phyloP scores from a whole-genome alignment of 2,797 vertebrate genomes.

The Halcyon smyrnensis region DNA sequence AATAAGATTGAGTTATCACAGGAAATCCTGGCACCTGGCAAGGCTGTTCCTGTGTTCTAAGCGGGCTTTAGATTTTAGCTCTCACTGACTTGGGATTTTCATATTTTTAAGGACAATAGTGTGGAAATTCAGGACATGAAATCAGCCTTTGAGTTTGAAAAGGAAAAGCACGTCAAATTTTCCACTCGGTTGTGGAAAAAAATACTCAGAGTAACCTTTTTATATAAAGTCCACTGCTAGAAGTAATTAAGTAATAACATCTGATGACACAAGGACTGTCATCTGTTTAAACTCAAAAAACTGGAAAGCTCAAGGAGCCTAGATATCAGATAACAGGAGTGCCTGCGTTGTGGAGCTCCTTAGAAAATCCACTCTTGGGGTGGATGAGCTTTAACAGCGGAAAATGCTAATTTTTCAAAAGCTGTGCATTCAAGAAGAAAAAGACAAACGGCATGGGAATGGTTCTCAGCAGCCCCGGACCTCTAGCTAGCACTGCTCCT shows the following conservation, averaged over 20 bases:
- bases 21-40: slow-evolving; percentile 4
- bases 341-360: background rate
- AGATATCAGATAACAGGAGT: slow-evolving; percentile 59
- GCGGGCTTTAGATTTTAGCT: background rate
- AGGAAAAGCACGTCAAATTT: slow-evolving; percentile 38
- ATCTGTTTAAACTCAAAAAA: slow-evolving; percentile 72
- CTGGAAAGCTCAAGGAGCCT: slow-evolving; percentile 52
- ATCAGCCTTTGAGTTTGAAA: slow-evolving; percentile 42
- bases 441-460: background rate
- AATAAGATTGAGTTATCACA: background rate
- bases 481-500: background rate
- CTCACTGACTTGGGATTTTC: slow-evolving; percentile 27
- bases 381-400: background rate
- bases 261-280: slow-evolving; percentile 69
- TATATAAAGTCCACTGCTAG: slow-evolving; percentile 30
- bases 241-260: slow-evolving; percentile 69
- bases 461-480: background rate
- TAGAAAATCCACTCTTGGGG: background rate
- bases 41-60: background rate
- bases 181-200: slow-evolving; percentile 41
- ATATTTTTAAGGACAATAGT: slow-evolving; percentile 34
- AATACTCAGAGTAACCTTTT: slow-evolving; percentile 33
- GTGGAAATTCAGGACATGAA: slow-evolving; percentile 42
- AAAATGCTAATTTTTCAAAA: background rate
- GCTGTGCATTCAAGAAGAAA: background rate